Percentiles rank a stretch among this genome's conserved stretches.
Evolutionary conservation across 2,113 vertebrate genomes (phyloP).

Genomic region (Chlorodrepanis virens): DNA sequence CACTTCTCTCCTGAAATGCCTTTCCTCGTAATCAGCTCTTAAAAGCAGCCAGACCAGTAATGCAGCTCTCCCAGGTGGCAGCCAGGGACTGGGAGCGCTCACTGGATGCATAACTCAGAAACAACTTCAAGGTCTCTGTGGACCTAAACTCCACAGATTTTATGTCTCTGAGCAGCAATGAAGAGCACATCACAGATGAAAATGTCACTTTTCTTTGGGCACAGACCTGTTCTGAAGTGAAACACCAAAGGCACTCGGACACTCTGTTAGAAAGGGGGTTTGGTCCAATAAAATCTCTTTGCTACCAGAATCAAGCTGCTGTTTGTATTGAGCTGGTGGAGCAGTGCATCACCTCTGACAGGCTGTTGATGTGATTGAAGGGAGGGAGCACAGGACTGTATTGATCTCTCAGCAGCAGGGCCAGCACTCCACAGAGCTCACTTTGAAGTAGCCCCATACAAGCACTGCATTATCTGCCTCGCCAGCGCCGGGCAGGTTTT

Average conservation of each 20-base stretch:
- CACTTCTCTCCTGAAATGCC: neutral
- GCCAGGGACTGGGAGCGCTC: neutral
- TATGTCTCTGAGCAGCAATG: neutral
- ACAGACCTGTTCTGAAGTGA: neutral
- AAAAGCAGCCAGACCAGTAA: neutral
- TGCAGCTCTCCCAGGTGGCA: neutral
- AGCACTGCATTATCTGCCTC: neutral
- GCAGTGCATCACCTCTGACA: neutral
- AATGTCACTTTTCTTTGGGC: neutral
- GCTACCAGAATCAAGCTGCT: neutral
- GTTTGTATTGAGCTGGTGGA: neutral
- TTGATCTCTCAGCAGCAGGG: neutral
- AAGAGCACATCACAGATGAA: neutral
- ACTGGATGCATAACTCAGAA: neutral
- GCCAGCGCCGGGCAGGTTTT: neutral
- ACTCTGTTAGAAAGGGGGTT: neutral
- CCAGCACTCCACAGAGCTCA: neutral
- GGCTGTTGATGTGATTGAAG: neutral
- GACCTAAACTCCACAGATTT: neutral
- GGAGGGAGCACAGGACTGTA: neutral
- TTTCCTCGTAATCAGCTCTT: fast-evolving
- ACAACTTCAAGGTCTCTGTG: neutral
- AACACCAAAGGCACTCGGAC: neutral
- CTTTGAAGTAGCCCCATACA: neutral
- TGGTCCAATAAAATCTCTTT: neutral